Evolutionary conservation across 2,113 vertebrate species (phyloP).

Genomic region (Rallus limicola): DNA sequence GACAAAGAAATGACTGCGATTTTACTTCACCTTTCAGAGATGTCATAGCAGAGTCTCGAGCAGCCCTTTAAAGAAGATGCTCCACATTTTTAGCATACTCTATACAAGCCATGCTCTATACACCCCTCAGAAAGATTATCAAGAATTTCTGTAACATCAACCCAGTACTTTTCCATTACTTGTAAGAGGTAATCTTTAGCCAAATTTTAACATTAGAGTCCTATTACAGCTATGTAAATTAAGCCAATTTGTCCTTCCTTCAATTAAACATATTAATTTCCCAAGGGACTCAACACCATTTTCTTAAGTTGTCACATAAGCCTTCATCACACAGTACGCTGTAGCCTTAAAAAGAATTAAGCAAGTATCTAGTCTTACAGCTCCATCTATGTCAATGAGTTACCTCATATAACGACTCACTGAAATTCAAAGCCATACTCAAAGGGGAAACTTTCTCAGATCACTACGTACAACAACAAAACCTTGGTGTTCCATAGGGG

Average conservation of each 20-base stretch:
- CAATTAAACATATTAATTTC: conserved; percentile 61
- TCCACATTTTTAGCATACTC: background rate
- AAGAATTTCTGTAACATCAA: background rate
- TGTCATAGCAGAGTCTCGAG: background rate
- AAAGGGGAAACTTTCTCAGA: background rate
- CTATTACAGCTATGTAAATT: conserved; percentile 36
- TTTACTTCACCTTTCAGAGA: background rate
- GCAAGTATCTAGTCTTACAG: background rate
- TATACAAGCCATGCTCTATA: background rate
- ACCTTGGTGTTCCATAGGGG: background rate
- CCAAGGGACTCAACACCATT: conserved; percentile 37
- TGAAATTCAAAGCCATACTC: background rate
- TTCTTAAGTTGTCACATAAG: conserved; percentile 9
- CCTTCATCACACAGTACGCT: background rate
- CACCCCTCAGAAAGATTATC: background rate
- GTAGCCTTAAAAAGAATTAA: background rate
- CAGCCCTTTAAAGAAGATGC: background rate
- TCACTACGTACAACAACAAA: background rate
- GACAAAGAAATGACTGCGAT: background rate
- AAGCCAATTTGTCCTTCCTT: conserved; percentile 38
- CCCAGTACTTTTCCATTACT: conserved; percentile 4
- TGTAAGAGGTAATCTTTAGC: background rate
- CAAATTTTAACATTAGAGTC: background rate
- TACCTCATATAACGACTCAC: background rate
- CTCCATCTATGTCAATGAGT: background rate